These are phyloP conservation scores for Sebastes fasciatus DNA, from an alignment of 2,113 vertebrate species.

Conservation along the genomic window DNA sequence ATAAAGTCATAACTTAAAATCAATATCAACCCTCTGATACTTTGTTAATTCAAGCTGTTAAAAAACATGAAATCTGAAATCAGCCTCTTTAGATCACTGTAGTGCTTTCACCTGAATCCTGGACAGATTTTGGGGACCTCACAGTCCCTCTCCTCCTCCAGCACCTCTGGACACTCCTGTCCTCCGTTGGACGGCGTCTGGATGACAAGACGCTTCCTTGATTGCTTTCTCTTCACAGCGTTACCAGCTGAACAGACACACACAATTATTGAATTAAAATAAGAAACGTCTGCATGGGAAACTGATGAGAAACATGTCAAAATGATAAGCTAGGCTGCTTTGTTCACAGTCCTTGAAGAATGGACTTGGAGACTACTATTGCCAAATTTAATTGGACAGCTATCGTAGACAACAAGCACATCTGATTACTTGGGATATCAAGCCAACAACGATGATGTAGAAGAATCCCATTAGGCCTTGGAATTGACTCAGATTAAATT, in stretches of 20 bases:
- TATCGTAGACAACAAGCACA: not conserved
- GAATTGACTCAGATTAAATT: constrained; percentile 38
- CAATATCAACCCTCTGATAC: not conserved
- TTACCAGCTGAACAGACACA: constrained; percentile 81
- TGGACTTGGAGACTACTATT: not conserved
- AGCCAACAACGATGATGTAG: constrained; percentile 42
- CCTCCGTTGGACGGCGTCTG: constrained; percentile 93
- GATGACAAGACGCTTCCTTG: constrained; percentile 90
- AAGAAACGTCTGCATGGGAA: constrained; percentile 1
- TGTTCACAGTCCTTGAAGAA: constrained; percentile 42
- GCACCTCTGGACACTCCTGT: constrained; percentile 91
- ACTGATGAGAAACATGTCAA: constrained; percentile 46
- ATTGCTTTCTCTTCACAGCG: constrained; percentile 85
- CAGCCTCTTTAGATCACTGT: not conserved
- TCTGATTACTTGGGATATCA: constrained; percentile 32
- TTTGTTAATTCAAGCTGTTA: not conserved
- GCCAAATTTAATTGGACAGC: constrained; percentile 47
- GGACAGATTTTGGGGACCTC: constrained; percentile 86
- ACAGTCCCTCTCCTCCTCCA: constrained; percentile 93
- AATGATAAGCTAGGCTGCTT: constrained; percentile 23
- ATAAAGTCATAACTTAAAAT: not conserved
- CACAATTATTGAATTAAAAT: constrained; percentile 27
- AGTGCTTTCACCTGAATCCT: constrained; percentile 88
- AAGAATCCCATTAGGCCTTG: constrained; percentile 47
- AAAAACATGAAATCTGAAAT: not conserved